phyloP scores from a whole-genome alignment of 2,888 invertebrate genomes.

The Stenchaetothrips biformis region DNA sequence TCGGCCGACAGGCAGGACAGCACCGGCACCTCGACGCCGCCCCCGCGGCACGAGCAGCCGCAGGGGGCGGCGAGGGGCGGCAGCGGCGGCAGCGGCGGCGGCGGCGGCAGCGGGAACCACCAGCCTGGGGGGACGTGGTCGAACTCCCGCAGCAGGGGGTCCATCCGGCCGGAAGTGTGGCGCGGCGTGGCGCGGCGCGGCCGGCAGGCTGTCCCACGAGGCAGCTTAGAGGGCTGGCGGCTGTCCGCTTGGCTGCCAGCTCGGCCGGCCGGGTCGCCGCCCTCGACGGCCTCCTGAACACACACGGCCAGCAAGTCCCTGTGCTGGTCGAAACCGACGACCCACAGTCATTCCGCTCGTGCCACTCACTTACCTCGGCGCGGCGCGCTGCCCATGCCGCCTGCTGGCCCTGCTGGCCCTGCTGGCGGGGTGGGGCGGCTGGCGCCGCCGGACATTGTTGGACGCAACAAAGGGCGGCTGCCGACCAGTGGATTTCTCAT shows the following conservation, averaged over 20 bases:
- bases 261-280: not conserved
- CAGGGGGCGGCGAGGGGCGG: not conserved
- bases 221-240: no score
- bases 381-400: no score
- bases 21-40: not conserved
- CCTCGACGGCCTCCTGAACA: not conserved
- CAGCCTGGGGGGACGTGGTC: constrained; percentile 6
- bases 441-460: no score
- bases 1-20: not conserved
- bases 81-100: not conserved
- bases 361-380: no score
- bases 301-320: not conserved
- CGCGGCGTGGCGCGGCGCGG: not conserved
- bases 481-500: no score
- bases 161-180: not conserved
- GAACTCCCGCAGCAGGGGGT: not conserved
- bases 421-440: no score
- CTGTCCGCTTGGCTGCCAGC: no score
- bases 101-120: not conserved
- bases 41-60: not conserved
- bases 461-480: no score
- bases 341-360: no score
- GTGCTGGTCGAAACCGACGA: no score
- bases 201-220: no score
- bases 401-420: no score